These are phyloP conservation scores for Cephalophus harveyi DNA, from an alignment of 2,113 vertebrate species.

Conservation along the genomic window DNA sequence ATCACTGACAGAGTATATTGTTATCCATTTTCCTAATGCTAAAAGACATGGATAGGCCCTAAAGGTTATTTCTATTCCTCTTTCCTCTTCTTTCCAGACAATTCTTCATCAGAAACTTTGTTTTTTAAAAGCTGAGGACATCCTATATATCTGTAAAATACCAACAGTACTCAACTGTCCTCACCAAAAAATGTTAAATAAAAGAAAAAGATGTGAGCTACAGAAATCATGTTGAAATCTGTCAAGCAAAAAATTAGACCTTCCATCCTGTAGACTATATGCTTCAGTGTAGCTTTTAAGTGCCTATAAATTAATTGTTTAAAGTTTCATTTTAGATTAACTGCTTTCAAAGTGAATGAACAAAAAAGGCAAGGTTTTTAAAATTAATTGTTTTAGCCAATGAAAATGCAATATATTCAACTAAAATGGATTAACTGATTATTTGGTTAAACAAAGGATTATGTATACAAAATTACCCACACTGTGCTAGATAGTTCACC, in stretches of 20 bases:
- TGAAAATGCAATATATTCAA: conserved; percentile 48
- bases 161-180: not conserved
- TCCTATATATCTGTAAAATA: not conserved
- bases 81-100: conserved; percentile 46
- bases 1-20: conserved; percentile 50
- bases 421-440: not conserved
- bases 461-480: not conserved
- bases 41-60: conserved; percentile 60
- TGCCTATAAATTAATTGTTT: not conserved
- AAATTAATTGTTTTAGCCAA: conserved; percentile 55
- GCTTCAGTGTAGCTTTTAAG: not conserved
- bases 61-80: conserved; percentile 38
- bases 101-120: conserved; percentile 37
- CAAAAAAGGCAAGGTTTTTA: conserved; percentile 48
- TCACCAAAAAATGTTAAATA: not conserved
- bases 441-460: conserved; percentile 18
- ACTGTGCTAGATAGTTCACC: not conserved
- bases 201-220: not conserved
- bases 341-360: conserved; percentile 5
- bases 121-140: not conserved
- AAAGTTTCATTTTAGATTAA: conserved; percentile 10
- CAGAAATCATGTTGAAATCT: conserved; percentile 17
- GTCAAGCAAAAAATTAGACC: conserved; percentile 51
- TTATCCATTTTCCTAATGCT: conserved; percentile 52
- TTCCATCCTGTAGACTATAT: conserved; percentile 8